Percentiles rank a stretch among this genome's conserved stretches.
Evolutionary conservation across 2,113 vertebrate species (phyloP).

Genomic region (Rattus norvegicus): GRCr8 NC_086025.1:51746001-51746500

Average conservation of each 20-base stretch:
- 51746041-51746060: fast-evolving
- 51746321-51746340: background rate
- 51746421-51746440: background rate
- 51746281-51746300: background rate
- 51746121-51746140: background rate
- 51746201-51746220: background rate
- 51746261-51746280: background rate
- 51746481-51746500: background rate
- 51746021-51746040: background rate
- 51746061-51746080: too few relatives aligned
- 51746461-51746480: background rate
- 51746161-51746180: background rate
- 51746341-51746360: background rate
- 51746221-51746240: background rate
- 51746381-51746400: background rate
- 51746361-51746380: background rate
- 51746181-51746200: background rate
- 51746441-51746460: too few relatives aligned
- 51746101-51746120: background rate
- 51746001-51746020: background rate
- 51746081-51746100: background rate
- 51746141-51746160: background rate
- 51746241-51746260: background rate
- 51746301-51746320: background rate
- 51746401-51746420: too few relatives aligned